Evolutionary conservation across 2,797 vertebrate species (phyloP), one percentile per base, ranked within the genome.

Genomic region (Anguilla anguilla): DNA sequence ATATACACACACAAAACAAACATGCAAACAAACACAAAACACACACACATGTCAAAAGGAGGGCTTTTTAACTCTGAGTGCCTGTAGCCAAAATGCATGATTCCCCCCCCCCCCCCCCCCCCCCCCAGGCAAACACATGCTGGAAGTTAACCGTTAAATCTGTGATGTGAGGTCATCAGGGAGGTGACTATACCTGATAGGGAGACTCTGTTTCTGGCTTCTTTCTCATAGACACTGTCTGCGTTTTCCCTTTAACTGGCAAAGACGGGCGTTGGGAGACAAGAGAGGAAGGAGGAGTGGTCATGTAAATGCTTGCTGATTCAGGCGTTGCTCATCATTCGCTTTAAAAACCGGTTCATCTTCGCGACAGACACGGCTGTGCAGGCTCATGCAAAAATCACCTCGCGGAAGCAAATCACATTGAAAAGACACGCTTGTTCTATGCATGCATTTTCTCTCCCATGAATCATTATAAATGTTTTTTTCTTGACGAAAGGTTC

Each of bases 121-220:
- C 25, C 31, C 67, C 28, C 28, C n/a, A 9, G 28, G 22, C 7
- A 72, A 28, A 72, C 28, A 15, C 69, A 74, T 9, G 64, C n/a
- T 67, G 25, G 64, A 67, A 67, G 64, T 67, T 25, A 79, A 13
- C 43, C 6, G 43, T 79, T 43, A 19, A 79, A 79, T 19, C 74
- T 79, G 74, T 79, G 39, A 43, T 39, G 74, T 43, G 35, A 79
- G 15, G 35, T 19, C 31, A 6, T 5, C 74, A 43, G 74, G 85
- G 43, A 28, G 84, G 6, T 39, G 46, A 13, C 6, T 51, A 88
- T 92, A 96, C 96, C 96, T 96, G 96, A 86, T 97, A 96, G n/a
- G 95, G 95, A 43, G 96, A 96, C 89, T 96, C 96, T 85, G 93
- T 91, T 83, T 96, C 96, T 88, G 92, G 31, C 55, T 90, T 55